These are phyloP conservation scores for Stichopus chloronotus DNA, from an alignment of 35 echinoderm and acorn worm genomes.

Conservation along the genomic window DNA sequence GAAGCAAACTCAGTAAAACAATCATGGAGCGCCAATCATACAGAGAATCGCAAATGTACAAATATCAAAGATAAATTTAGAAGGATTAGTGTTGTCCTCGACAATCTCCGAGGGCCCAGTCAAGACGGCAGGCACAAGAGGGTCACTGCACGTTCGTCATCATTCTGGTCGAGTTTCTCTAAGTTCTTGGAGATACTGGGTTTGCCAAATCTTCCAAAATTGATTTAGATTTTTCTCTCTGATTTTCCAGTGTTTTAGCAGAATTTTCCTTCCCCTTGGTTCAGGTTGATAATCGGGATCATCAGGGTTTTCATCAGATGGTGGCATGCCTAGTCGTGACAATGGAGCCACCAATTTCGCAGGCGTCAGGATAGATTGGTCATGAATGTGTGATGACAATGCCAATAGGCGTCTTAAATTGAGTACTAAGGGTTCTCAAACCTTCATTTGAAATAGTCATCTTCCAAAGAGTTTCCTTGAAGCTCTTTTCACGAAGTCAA, in stretches of 20 bases:
- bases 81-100: not conserved
- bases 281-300: not conserved
- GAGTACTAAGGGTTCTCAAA: constrained; percentile 15
- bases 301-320: not conserved
- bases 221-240: not conserved
- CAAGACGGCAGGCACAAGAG: not conserved
- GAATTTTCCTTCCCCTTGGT: not conserved
- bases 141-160: not conserved
- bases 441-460: constrained; percentile 1
- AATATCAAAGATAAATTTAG: not conserved
- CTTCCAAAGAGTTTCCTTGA: constrained; percentile 34
- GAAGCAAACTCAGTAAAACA: not conserved
- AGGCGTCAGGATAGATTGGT: constrained; percentile 9
- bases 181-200: not conserved
- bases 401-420: not conserved
- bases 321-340: not conserved
- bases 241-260: not conserved
- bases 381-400: not conserved
- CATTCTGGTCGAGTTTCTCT: not conserved
- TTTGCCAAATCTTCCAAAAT: constrained; percentile 20
- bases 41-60: not conserved
- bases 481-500: not conserved
- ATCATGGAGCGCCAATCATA: not conserved
- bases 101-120: constrained; percentile 10
- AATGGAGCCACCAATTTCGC: not conserved